Percentiles rank a stretch among this genome's conserved stretches.
Conservation (phyloP, 2,888 invertebrate species). For the Leucania comma region DNA sequence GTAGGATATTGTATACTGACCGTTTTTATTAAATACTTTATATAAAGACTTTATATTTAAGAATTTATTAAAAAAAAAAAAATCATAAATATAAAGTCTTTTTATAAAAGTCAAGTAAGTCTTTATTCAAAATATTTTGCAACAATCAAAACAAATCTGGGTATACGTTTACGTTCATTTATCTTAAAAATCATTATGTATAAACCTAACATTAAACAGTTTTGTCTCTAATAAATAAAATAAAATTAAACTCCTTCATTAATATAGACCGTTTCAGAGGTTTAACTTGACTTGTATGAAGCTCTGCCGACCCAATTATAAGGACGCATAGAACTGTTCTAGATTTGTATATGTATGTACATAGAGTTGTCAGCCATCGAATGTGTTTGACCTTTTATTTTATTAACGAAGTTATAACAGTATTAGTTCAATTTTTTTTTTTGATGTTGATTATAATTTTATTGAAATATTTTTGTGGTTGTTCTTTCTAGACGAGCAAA, state of each 20-base stretch:
- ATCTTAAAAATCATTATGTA: no score
- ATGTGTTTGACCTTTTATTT: conserved; percentile 15
- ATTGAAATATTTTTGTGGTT: background rate
- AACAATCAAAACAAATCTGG: no score
- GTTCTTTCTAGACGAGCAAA: background rate
- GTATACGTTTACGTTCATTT: no score
- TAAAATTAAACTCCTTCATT: conserved; percentile 33
- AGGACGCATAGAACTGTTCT: conserved; percentile 17
- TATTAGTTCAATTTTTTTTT: background rate
- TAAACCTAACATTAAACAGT: no score
- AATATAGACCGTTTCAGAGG: conserved; percentile 28
- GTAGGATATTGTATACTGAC: no score
- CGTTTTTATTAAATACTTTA: no score
- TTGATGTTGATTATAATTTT: background rate
- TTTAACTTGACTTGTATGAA: conserved; percentile 32
- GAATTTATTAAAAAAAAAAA: no score
- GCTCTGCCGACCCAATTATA: conserved; percentile 50
- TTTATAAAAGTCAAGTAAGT: no score
- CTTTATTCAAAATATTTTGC: no score
- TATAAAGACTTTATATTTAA: no score
- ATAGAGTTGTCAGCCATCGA: conserved; percentile 25
- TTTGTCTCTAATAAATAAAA: no score
- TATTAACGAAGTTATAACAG: background rate
- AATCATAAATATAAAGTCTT: conserved; percentile 3
- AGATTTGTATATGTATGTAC: conserved; percentile 30